phyloP scores from a whole-genome alignment of 2,888 invertebrate genomes.

The Melieria picta region DNA sequence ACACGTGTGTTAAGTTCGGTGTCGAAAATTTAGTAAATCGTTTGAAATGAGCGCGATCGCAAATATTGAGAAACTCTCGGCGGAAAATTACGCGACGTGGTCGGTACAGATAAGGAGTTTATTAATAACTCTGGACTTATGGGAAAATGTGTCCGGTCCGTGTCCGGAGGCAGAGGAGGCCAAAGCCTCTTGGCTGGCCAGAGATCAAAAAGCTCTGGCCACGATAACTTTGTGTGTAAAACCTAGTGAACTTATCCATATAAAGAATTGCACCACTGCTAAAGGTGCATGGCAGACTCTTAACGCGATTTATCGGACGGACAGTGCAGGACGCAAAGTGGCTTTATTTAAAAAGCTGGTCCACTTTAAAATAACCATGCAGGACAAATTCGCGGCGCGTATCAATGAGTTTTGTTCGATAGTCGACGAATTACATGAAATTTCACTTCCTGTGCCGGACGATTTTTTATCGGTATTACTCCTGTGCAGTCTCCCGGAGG shows the following conservation, averaged over 20 bases:
- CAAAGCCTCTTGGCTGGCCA: conserved; percentile 12
- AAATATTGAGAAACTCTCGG: conserved; percentile 18
- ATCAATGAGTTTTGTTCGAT: conserved; percentile 18
- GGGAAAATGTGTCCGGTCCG: conserved; percentile 10
- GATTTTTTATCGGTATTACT: background rate
- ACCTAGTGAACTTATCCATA: conserved; percentile 12
- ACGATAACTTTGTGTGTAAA: conserved; percentile 8
- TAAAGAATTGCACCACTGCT: conserved; percentile 2
- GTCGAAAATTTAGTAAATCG: background rate
- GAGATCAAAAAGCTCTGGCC: conserved; percentile 33
- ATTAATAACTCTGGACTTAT: conserved; percentile 31
- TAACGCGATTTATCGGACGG: conserved; percentile 8
- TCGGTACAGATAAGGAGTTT: conserved; percentile 27
- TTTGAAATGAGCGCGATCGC: conserved; percentile 9
- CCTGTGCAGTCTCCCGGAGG: conserved; percentile 25
- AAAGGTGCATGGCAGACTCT: conserved; percentile 17
- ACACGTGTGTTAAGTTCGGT: conserved; percentile 9
- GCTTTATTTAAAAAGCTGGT: conserved; percentile 16
- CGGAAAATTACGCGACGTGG: conserved; percentile 34
- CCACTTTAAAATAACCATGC: conserved; percentile 10
- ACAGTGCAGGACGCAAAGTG: conserved; percentile 18
- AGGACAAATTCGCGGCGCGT: conserved; percentile 10
- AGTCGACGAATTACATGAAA: conserved; percentile 17
- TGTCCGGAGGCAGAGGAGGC: conserved; percentile 16
- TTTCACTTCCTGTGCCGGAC: background rate